Evolutionary conservation across 2,888 invertebrate genomes (phyloP).

Genomic region (Metallyticus violacea): DNA sequence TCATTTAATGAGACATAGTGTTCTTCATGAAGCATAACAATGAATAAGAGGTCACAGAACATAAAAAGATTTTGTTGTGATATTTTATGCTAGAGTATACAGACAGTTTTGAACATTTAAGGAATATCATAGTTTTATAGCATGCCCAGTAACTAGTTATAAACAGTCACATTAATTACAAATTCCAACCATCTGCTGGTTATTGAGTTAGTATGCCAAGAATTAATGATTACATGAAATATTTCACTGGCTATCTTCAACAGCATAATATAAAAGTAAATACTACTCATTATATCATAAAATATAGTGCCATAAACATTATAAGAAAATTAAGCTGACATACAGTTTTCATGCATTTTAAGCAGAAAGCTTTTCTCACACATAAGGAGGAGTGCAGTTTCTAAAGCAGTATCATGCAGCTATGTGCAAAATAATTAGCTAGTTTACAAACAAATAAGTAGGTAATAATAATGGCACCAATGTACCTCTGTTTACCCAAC

Average conservation of each 20-base stretch:
- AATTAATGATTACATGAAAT: background rate
- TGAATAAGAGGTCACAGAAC: too few species aligned
- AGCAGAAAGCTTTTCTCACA: background rate
- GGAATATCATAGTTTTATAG: background rate
- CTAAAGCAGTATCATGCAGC: background rate
- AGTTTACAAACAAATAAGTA: too few species aligned
- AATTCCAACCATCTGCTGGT: background rate
- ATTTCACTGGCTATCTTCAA: too few species aligned
- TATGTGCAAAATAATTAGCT: background rate
- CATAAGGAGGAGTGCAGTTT: background rate
- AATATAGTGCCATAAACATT: background rate
- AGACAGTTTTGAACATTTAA: too few species aligned
- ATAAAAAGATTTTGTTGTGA: too few species aligned
- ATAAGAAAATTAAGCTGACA: background rate
- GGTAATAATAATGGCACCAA: too few species aligned
- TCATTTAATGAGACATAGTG: too few species aligned
- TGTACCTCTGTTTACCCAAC: too few species aligned
- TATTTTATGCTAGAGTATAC: too few species aligned
- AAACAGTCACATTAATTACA: background rate
- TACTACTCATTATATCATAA: too few species aligned
- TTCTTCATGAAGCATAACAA: too few species aligned
- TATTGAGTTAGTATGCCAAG: background rate
- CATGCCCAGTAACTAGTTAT: background rate
- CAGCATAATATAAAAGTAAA: background rate
- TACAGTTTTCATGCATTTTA: background rate